Evolutionary conservation across 2,888 invertebrate genomes (phyloP).

Genomic region (Agrilus cyanescens): DNA sequence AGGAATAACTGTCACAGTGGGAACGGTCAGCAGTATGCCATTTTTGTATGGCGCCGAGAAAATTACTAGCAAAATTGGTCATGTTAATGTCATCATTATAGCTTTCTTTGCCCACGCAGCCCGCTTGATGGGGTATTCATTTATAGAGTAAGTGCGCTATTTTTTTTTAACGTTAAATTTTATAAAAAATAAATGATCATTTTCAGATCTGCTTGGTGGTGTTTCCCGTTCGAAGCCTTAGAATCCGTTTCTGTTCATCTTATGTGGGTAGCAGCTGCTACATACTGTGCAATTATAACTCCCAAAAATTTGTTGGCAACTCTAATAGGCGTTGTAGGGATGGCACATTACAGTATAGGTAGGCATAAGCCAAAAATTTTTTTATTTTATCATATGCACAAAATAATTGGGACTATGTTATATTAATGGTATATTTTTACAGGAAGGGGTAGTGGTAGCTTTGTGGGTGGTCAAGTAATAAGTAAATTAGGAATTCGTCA

Average conservation of each 20-base stretch:
- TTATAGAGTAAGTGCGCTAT: slow-evolving; percentile 61
- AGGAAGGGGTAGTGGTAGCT: slow-evolving; percentile 74
- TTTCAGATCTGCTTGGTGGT: slow-evolving; percentile 75
- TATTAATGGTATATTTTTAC: slow-evolving; percentile 8
- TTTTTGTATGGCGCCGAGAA: slow-evolving; percentile 75
- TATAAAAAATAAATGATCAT: slow-evolving; percentile 1
- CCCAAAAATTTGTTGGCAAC: slow-evolving; percentile 76
- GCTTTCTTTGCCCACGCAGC: slow-evolving; percentile 78
- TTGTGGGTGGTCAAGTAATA: slow-evolving; percentile 66
- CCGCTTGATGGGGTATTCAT: slow-evolving; percentile 71
- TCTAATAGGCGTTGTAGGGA: slow-evolving; percentile 74
- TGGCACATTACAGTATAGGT: slow-evolving; percentile 83
- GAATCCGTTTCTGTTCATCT: slow-evolving; percentile 75
- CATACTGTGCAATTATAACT: slow-evolving; percentile 73
- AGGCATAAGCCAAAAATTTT: slow-evolving; percentile 17
- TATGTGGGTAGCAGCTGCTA: slow-evolving; percentile 86
- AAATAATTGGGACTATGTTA: slow-evolving; percentile 2
- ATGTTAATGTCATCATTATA: slow-evolving; percentile 71
- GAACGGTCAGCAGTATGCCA: slow-evolving; percentile 71
- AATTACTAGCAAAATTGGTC: slow-evolving; percentile 69
- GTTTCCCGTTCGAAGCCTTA: slow-evolving; percentile 78
- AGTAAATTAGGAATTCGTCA: slow-evolving; percentile 63
- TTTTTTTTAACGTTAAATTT: slow-evolving; percentile 1
- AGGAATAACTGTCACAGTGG: slow-evolving; percentile 76
- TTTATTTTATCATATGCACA: neutral